Percentiles rank a stretch among this genome's conserved stretches.
These are phyloP conservation scores for Phrynocephalus forsythii DNA, from an alignment of 2,797 vertebrate genomes.

Conservation along the genomic window DNA sequence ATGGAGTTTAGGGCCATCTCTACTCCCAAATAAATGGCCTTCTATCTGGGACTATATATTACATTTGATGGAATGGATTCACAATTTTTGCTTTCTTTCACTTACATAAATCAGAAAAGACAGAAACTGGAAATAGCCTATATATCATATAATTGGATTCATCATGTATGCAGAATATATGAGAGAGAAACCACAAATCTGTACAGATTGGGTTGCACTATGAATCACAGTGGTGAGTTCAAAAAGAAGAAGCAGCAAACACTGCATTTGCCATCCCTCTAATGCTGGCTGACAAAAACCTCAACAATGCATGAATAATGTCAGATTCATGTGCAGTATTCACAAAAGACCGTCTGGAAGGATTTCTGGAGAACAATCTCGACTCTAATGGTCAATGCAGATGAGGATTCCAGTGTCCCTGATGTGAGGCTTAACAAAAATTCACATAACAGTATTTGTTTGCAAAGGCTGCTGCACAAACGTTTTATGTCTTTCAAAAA, in stretches of 20 bases:
- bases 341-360: background rate
- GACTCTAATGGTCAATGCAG: background rate
- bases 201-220: background rate
- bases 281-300: background rate
- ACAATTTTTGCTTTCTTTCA: background rate
- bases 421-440: no score
- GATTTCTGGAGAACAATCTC: background rate
- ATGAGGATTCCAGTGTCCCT: background rate
- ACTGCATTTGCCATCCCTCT: background rate
- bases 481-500: background rate
- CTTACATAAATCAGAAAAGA: slow-evolving; percentile 13
- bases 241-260: background rate
- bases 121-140: background rate
- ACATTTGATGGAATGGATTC: background rate
- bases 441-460: no score
- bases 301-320: background rate
- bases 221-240: background rate
- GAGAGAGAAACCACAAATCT: background rate
- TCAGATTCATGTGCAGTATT: no score
- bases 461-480: background rate
- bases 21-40: background rate
- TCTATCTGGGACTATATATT: background rate
- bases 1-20: background rate
- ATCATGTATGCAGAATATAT: background rate
- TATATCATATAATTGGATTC: background rate